phyloP scores from a whole-genome alignment of 2,888 invertebrate species.

The Peribatodes rhomboidaria region DNA sequence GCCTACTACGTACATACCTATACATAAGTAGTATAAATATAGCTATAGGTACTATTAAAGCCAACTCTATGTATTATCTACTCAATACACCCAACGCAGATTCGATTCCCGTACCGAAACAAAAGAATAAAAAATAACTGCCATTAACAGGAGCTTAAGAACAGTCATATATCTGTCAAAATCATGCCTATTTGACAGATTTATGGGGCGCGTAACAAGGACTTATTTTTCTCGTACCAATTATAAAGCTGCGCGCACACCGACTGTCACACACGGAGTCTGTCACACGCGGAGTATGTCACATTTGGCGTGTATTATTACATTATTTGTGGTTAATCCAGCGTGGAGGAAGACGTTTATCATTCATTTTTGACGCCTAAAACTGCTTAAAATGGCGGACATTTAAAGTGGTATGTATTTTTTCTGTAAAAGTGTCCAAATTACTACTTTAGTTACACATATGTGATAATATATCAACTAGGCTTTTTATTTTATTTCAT shows the following conservation, averaged over 20 bases:
- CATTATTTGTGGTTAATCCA: constrained; percentile 31
- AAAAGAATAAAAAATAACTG: constrained; percentile 20
- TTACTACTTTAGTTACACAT: not conserved
- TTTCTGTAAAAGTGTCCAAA: not conserved
- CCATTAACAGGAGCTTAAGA: constrained; percentile 32
- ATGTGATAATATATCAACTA: not conserved
- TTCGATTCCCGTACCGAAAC: constrained; percentile 18
- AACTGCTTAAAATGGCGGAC: constrained; percentile 6
- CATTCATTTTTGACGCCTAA: constrained; percentile 44
- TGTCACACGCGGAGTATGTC: constrained; percentile 31
- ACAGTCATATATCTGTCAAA: constrained; percentile 39
- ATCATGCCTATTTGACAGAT: constrained; percentile 36
- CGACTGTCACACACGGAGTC: constrained; percentile 11
- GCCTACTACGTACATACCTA: too few species aligned
- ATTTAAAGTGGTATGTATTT: not conserved
- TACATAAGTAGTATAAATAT: too few species aligned
- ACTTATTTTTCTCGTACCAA: constrained; percentile 40
- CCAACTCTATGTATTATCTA: not conserved
- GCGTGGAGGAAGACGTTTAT: constrained; percentile 53
- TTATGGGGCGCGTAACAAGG: constrained; percentile 34
- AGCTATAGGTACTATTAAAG: too few species aligned
- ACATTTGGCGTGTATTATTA: constrained; percentile 40
- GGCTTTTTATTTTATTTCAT: too few species aligned
- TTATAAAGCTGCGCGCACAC: constrained; percentile 43
- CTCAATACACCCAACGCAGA: constrained; percentile 4